Evolutionary conservation across 2,888 invertebrate species (phyloP).

Genomic region (Pediacus dermestoides): DNA sequence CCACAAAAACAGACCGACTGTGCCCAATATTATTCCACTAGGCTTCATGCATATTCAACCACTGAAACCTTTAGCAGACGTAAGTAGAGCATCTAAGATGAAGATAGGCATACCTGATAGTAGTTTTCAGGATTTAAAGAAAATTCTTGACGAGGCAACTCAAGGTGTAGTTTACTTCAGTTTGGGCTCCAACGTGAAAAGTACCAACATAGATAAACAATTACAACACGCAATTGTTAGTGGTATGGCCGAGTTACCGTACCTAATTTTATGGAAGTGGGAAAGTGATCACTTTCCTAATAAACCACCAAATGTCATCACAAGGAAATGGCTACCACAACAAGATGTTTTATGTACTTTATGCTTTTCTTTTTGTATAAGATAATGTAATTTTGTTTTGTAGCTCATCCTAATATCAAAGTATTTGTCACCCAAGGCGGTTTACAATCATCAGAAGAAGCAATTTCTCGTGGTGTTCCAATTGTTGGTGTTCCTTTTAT

Average conservation of each 20-base stretch:
- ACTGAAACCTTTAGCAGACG: conserved; percentile 12
- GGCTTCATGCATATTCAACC: conserved; percentile 13
- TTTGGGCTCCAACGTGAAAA: conserved; percentile 48
- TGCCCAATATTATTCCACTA: conserved; percentile 14
- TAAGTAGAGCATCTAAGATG: too few relatives aligned
- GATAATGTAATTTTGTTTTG: neutral
- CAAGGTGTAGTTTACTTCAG: conserved; percentile 48
- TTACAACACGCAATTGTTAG: conserved; percentile 40
- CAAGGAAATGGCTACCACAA: conserved; percentile 51
- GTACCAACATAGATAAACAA: conserved; percentile 40
- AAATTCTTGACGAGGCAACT: conserved; percentile 40
- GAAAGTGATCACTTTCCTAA: conserved; percentile 42
- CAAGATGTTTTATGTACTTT: conserved; percentile 46
- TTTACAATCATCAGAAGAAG: conserved; percentile 38
- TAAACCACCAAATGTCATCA: conserved; percentile 45
- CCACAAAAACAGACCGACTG: conserved; percentile 17
- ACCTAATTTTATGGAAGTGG: conserved; percentile 50
- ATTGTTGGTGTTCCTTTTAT: conserved; percentile 39
- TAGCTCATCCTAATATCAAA: conserved; percentile 34
- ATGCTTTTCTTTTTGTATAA: too few relatives aligned
- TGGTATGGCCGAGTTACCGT: conserved; percentile 45
- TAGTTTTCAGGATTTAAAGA: conserved; percentile 41
- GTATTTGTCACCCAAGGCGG: conserved; percentile 38
- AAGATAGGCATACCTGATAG: too few relatives aligned
- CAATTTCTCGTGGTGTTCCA: conserved; percentile 33